A percentile compares a stretch with the other conserved stretches of the same genome.
Conservation (phyloP, 1,140 invertebrate species). For the Sycophaga agraensis region DNA sequence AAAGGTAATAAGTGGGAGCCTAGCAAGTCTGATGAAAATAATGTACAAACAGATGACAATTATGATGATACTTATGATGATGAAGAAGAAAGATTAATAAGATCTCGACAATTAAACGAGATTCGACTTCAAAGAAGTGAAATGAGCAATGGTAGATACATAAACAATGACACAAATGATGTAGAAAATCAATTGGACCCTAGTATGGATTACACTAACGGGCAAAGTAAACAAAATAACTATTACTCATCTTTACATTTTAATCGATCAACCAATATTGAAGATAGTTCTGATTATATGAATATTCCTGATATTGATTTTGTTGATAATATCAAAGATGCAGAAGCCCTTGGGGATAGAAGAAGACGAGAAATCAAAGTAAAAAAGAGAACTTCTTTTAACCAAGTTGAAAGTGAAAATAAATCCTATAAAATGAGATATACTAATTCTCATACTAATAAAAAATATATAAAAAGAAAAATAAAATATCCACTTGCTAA, state of each 20-base stretch:
- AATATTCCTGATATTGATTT: slow-evolving; percentile 35
- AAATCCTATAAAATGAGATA: background rate
- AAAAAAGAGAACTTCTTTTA: slow-evolving; percentile 20
- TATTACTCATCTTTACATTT: slow-evolving; percentile 25
- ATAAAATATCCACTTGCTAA: background rate
- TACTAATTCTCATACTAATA: background rate
- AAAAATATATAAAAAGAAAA: too few species aligned
- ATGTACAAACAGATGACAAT: slow-evolving; percentile 39
- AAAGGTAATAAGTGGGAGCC: slow-evolving; percentile 40
- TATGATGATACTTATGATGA: slow-evolving; percentile 38
- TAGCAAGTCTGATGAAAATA: slow-evolving; percentile 31
- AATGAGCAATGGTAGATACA: slow-evolving; percentile 15
- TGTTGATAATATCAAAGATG: slow-evolving; percentile 32
- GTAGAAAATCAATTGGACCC: slow-evolving; percentile 36
- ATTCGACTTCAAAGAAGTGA: slow-evolving; percentile 42
- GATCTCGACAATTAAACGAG: slow-evolving; percentile 33
- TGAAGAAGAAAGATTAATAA: slow-evolving; percentile 31
- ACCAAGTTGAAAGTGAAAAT: slow-evolving; percentile 11
- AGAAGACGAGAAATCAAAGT: slow-evolving; percentile 11
- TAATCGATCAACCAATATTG: slow-evolving; percentile 19
- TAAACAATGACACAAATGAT: slow-evolving; percentile 31
- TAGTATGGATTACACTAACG: slow-evolving; percentile 43
- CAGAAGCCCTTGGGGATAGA: slow-evolving; percentile 18
- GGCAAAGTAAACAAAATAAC: slow-evolving; percentile 31
- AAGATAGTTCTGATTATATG: slow-evolving; percentile 31